Conservation (phyloP, 1,140 invertebrate species). For the Dryas iulia region DNA sequence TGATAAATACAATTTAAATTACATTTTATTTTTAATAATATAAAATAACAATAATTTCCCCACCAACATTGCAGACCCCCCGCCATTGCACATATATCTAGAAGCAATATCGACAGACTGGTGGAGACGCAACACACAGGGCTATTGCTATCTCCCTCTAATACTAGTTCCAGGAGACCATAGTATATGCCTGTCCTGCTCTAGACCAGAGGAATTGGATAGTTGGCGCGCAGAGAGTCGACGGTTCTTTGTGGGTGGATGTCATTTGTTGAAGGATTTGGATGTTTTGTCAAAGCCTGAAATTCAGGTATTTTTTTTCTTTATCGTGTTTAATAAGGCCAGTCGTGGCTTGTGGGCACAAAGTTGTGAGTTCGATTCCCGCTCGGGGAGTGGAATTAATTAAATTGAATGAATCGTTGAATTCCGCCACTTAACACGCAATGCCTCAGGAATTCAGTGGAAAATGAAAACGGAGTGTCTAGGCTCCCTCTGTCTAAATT, state of each 20-base stretch:
- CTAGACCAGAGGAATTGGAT: conserved; percentile 58
- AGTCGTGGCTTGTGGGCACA: too few relatives aligned
- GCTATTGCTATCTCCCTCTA: conserved; percentile 58
- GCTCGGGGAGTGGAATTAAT: too few relatives aligned
- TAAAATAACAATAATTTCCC: too few relatives aligned
- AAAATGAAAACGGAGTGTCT: too few relatives aligned
- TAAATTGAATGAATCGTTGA: too few relatives aligned
- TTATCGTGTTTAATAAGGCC: too few relatives aligned
- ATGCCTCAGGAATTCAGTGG: too few relatives aligned
- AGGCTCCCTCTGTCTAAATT: too few relatives aligned
- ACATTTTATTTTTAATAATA: too few relatives aligned
- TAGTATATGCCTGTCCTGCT: conserved; percentile 44
- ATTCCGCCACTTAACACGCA: too few relatives aligned
- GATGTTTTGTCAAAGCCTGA: conserved; percentile 55
- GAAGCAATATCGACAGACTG: conserved; percentile 73
- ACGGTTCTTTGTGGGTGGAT: conserved; percentile 72
- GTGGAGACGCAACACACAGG: conserved; percentile 69
- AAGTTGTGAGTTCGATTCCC: too few relatives aligned
- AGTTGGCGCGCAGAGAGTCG: conserved; percentile 51
- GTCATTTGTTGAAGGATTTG: conserved; percentile 68
- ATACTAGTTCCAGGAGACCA: conserved; percentile 46
- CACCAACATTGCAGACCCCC: conserved; percentile 50
- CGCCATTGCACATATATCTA: conserved; percentile 56
- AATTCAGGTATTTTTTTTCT: conserved; percentile 39
- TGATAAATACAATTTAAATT: too few relatives aligned